These are phyloP conservation scores for Dolichoris vasculosae DNA, from an alignment of 1,140 invertebrate species.

Conservation along the genomic window DNA sequence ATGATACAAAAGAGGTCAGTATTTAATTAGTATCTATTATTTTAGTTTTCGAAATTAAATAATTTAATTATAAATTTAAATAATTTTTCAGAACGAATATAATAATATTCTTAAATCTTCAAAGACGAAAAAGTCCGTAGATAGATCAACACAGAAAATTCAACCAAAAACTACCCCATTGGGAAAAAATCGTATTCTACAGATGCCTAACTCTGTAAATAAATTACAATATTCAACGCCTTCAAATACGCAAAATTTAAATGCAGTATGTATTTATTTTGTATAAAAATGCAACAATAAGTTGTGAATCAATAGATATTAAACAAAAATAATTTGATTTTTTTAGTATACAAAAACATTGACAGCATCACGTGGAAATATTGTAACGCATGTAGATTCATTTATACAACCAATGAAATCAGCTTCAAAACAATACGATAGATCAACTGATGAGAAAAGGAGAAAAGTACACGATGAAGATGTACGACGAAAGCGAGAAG, in stretches of 20 bases:
- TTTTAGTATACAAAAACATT: slow-evolving; percentile 61
- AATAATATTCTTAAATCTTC: background rate
- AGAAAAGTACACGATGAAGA: slow-evolving; percentile 64
- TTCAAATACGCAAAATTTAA: slow-evolving; percentile 53
- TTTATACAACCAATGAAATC: slow-evolving; percentile 63
- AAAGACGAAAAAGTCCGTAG: slow-evolving; percentile 45
- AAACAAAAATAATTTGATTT: slow-evolving; percentile 31
- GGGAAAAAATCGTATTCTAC: slow-evolving; percentile 60
- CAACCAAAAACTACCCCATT: slow-evolving; percentile 64
- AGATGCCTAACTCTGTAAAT: slow-evolving; percentile 61
- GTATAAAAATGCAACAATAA: background rate
- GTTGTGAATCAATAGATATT: background rate
- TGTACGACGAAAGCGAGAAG: slow-evolving; percentile 68
- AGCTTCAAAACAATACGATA: slow-evolving; percentile 64
- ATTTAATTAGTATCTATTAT: slow-evolving; percentile 12
- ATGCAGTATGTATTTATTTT: slow-evolving; percentile 50
- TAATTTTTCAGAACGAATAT: slow-evolving; percentile 47
- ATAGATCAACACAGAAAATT: slow-evolving; percentile 54
- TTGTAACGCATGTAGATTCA: slow-evolving; percentile 63
- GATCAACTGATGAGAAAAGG: slow-evolving; percentile 63
- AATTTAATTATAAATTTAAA: slow-evolving; percentile 15
- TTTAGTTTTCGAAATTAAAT: slow-evolving; percentile 25
- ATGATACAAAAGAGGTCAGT: slow-evolving; percentile 66
- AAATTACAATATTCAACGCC: slow-evolving; percentile 63
- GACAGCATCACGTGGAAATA: slow-evolving; percentile 62